Percentiles rank a stretch among this genome's conserved stretches.
These are phyloP conservation scores for Narcine bancroftii DNA, from an alignment of 2,113 vertebrate species.

Conservation along the genomic window DNA sequence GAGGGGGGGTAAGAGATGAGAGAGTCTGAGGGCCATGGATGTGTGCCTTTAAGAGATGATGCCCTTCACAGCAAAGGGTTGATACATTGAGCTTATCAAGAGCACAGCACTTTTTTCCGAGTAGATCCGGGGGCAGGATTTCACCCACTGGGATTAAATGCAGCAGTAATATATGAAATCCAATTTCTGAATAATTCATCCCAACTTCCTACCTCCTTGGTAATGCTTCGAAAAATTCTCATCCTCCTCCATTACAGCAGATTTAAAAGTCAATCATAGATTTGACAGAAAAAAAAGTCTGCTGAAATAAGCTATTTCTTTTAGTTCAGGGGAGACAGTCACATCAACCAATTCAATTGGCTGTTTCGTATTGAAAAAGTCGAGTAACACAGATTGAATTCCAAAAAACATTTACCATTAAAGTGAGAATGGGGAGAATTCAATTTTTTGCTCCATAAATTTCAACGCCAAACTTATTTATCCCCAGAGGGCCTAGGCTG, in stretches of 20 bases:
- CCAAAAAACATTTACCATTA: background rate
- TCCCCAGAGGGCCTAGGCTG: background rate
- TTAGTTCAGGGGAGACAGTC: conserved; percentile 8
- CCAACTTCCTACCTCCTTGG: background rate
- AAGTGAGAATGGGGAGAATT: background rate
- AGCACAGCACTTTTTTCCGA: too few species aligned
- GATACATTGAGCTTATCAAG: too few species aligned
- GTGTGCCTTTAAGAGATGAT: too few species aligned
- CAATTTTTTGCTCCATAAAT: background rate
- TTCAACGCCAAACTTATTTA: background rate
- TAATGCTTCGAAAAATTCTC: background rate
- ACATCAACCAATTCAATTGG: background rate
- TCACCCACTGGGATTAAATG: too few species aligned
- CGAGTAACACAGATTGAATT: background rate
- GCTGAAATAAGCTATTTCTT: conserved; percentile 5
- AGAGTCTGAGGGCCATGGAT: too few species aligned
- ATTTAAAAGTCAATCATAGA: background rate
- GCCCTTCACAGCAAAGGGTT: too few species aligned
- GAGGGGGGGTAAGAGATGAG: too few species aligned
- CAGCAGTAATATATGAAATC: too few species aligned
- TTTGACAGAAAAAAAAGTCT: background rate
- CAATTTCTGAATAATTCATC: background rate
- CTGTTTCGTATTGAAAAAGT: background rate
- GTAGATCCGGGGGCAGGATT: too few species aligned
- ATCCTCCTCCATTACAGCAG: background rate